Conservation (phyloP, 64 coral and sea anemone species). For the Pachyseris speciosa region DNA sequence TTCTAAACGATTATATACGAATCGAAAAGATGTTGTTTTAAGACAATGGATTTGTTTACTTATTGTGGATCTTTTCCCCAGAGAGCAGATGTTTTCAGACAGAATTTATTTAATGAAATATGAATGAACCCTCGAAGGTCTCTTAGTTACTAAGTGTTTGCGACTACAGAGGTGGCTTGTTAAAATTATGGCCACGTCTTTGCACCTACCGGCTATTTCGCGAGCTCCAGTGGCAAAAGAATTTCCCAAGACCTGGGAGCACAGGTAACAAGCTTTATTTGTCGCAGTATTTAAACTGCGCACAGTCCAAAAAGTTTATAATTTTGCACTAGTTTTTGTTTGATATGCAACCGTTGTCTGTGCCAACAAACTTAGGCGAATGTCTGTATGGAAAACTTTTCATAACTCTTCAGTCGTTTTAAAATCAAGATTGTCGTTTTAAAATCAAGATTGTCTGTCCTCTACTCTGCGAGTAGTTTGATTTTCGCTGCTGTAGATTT, state of each 20-base stretch:
- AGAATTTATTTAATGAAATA: constrained; percentile 34
- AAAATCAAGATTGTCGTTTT: too few species aligned
- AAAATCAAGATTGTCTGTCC: too few species aligned
- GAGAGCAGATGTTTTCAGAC: constrained; percentile 38
- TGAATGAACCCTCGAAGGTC: constrained; percentile 7
- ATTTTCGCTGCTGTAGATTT: too few species aligned
- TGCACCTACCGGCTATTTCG: constrained; percentile 22
- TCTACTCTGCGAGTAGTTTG: too few species aligned
- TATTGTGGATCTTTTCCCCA: background rate
- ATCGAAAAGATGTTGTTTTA: background rate
- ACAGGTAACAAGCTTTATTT: background rate
- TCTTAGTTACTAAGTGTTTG: constrained; percentile 48
- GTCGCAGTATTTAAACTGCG: background rate
- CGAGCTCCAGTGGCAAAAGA: background rate
- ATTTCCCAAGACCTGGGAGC: constrained; percentile 15
- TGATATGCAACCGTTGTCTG: background rate
- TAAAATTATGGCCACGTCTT: background rate
- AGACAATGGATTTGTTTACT: background rate
- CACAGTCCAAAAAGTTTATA: background rate
- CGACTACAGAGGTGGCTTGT: background rate
- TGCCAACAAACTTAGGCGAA: background rate
- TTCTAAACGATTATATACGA: too few species aligned
- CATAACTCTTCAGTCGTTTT: too few species aligned
- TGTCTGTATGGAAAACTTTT: too few species aligned
- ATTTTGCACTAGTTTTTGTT: background rate